Evolutionary conservation across 2,797 vertebrate genomes (phyloP).

Genomic region (Scyliorhinus canicula): DNA sequence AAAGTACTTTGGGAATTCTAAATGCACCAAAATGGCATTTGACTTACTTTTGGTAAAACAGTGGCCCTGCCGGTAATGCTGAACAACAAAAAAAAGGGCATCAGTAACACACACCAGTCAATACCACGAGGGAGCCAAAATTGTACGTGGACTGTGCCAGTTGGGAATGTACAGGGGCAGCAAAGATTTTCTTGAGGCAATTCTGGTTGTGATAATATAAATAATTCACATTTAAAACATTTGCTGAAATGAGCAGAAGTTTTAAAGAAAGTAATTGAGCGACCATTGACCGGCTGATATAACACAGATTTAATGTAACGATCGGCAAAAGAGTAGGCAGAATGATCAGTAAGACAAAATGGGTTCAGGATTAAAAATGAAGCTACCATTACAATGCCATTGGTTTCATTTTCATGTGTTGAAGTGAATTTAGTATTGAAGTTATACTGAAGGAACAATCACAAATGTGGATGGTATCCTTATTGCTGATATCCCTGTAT

Average conservation of each 20-base stretch:
- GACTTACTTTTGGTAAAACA: neutral
- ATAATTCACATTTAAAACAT: neutral
- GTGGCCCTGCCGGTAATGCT: neutral
- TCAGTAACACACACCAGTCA: neutral
- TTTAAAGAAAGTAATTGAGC: neutral
- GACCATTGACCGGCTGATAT: neutral
- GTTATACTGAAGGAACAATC: neutral
- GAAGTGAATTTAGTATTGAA: neutral
- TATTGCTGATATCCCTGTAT: neutral
- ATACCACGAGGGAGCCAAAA: neutral
- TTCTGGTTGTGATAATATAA: neutral
- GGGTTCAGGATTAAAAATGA: neutral
- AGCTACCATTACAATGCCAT: neutral
- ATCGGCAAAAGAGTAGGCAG: neutral
- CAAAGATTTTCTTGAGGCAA: neutral
- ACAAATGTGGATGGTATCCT: neutral
- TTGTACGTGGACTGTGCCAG: neutral
- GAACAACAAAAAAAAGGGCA: neutral
- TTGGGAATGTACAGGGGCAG: neutral
- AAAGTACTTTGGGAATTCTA: neutral
- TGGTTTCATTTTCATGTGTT: neutral
- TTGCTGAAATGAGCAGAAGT: neutral
- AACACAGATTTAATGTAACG: neutral
- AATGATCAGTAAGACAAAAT: neutral
- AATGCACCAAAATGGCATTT: neutral